Evolutionary conservation across 2,888 invertebrate genomes (phyloP), one percentile per base, ranked within the genome.

Genomic region (Epistrophella euchroma): DNA sequence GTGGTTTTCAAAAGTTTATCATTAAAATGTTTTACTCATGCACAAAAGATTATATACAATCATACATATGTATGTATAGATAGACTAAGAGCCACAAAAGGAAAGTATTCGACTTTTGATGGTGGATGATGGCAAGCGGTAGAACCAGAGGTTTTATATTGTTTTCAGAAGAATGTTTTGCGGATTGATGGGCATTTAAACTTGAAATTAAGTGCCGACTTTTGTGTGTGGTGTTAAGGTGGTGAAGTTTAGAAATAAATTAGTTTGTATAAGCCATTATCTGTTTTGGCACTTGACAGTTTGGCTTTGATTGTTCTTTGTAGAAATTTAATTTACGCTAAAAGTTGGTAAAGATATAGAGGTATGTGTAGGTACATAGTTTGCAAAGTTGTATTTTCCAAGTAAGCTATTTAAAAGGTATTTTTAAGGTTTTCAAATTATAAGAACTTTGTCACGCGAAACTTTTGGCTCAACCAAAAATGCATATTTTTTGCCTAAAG

Each of bases 1-100:
- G 85, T 85, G 85, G 85, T 85, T 85, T 85, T 77, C 55, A 76
- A 85, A 85, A 85, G 81, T 85, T 85, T 85, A 66, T 81, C 73
- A 76, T 77, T 85, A 81, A 77, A 85, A 81, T 76, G 73, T 43
- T 62, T 70, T 72, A 22, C 28, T 11, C 52, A 2, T 9, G 5
- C 43, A 32, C 17, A 35, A n/a, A 35, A 22, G 50, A n/a, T 4
- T 10, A n/a, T 15, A 52, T 15, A 52, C 11, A 11, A 5, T 5
- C 10, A 13, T 3, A 15, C 3, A 15, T 4, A 28, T 6, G 15
- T 10, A 50, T 1, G 15, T 22, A 19, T 5, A 13, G 10, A 19
- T 25, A 22, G 15, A 15, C 13, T 40, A 0, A 40, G 64, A 45
- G 45, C 43, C 7, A 47, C 66, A 47, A 47, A 66, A 35, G 35